Percentiles rank a stretch among this genome's conserved stretches.
Conservation (phyloP, 2,797 vertebrate species). For the Phalloptychus januarius region DNA sequence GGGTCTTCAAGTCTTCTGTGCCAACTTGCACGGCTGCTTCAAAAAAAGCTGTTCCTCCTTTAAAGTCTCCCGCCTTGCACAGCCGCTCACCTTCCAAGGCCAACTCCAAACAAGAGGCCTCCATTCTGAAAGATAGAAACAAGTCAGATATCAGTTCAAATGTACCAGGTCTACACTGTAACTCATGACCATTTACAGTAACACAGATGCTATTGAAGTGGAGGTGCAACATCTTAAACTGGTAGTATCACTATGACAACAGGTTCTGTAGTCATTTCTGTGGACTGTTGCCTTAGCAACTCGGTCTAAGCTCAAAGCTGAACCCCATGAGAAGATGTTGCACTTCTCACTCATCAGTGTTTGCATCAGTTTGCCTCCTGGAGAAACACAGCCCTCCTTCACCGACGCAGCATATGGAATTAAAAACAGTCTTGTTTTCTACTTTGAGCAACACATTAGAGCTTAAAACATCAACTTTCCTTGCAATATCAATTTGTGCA, state of each 20-base stretch:
- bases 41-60: constrained; percentile 92
- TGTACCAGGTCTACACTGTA: neutral
- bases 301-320: constrained; percentile 36
- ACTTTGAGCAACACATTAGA: neutral
- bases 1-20: constrained; percentile 96
- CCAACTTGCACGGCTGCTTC: constrained; percentile 96
- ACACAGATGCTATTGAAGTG: constrained; percentile 9
- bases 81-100: constrained; percentile 94
- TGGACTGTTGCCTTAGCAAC: constrained; percentile 66
- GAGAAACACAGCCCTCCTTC: neutral
- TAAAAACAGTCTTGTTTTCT: neutral
- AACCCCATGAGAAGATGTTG: constrained; percentile 54
- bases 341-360: constrained; percentile 15
- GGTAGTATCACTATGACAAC: constrained; percentile 62
- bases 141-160: neutral
- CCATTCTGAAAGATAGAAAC: constrained; percentile 84
- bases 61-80: constrained; percentile 95
- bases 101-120: constrained; percentile 94
- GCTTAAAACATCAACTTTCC: neutral
- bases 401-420: neutral
- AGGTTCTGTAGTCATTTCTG: constrained; percentile 44
- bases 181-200: constrained; percentile 8
- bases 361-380: neutral
- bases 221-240: constrained; percentile 34
- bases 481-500: neutral